A percentile compares a stretch with the other conserved stretches of the same genome.
Conservation (phyloP, 2,888 invertebrate genomes). For the Clistopyga incitator region DNA sequence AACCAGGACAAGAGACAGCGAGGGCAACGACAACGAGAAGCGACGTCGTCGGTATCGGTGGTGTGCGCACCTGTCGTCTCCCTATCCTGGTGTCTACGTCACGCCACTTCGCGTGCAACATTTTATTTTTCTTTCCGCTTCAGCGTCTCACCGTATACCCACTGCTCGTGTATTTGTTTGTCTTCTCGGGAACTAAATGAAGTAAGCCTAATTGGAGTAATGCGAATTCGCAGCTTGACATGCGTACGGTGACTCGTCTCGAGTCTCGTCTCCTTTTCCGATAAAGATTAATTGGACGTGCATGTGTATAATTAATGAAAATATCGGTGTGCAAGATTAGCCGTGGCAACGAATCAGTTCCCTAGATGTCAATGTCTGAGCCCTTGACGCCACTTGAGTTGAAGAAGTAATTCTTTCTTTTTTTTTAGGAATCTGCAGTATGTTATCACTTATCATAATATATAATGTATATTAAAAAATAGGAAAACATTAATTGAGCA, state of each 20-base stretch:
- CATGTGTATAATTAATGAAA: slow-evolving; percentile 27
- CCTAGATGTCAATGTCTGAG: not conserved
- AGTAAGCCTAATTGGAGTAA: slow-evolving; percentile 62
- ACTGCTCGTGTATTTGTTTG: not conserved
- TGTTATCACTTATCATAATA: not conserved
- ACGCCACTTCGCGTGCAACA: slow-evolving; percentile 58
- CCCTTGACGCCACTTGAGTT: not conserved
- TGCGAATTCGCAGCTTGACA: slow-evolving; percentile 54
- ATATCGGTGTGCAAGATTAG: not conserved
- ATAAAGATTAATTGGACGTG: slow-evolving; percentile 36
- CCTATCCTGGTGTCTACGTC: slow-evolving; percentile 54
- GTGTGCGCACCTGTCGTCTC: slow-evolving; percentile 75
- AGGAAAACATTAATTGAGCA: too few species aligned
- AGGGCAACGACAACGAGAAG: slow-evolving; percentile 54
- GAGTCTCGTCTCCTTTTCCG: slow-evolving; percentile 23
- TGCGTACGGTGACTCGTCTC: slow-evolving; percentile 58
- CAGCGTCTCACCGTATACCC: slow-evolving; percentile 55
- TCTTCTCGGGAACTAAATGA: slow-evolving; percentile 22
- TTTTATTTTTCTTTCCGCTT: slow-evolving; percentile 63
- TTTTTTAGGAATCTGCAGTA: not conserved
- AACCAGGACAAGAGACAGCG: slow-evolving; percentile 35
- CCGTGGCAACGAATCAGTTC: not conserved
- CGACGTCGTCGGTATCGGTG: slow-evolving; percentile 49
- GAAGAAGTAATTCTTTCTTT: not conserved
- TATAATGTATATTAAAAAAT: too few species aligned